phyloP scores from a whole-genome alignment of 1,140 invertebrate species.

The Agrilus planipennis region DNA sequence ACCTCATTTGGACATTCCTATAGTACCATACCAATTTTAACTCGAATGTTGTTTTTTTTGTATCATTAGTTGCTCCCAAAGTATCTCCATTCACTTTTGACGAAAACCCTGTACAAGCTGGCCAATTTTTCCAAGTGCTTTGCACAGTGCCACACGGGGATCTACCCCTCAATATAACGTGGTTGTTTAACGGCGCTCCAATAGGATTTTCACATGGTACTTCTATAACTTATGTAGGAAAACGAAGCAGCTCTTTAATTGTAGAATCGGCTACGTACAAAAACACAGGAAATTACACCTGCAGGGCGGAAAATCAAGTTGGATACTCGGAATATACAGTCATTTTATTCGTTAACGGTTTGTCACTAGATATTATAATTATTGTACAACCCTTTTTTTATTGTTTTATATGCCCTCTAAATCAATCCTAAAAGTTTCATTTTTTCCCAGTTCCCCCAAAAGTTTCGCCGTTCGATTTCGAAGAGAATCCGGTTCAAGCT shows the following conservation, averaged over 20 bases:
- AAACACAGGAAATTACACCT: slow-evolving; percentile 72
- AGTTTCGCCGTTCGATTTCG: slow-evolving; percentile 39
- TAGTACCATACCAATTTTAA: slow-evolving; percentile 12
- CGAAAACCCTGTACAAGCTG: slow-evolving; percentile 37
- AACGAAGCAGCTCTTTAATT: slow-evolving; percentile 55
- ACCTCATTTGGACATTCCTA: too few species aligned
- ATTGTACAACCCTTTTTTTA: too few species aligned
- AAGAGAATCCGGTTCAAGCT: slow-evolving; percentile 52
- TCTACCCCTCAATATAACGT: slow-evolving; percentile 27
- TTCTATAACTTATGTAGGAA: slow-evolving; percentile 41
- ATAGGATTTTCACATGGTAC: slow-evolving; percentile 10
- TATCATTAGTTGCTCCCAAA: slow-evolving; percentile 36
- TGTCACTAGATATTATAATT: too few species aligned
- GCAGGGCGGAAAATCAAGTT: slow-evolving; percentile 56
- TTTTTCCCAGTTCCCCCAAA: slow-evolving; percentile 36
- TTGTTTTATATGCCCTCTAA: too few species aligned
- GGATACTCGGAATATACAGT: slow-evolving; percentile 53
- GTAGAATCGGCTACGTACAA: slow-evolving; percentile 61
- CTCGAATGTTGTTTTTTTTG: slow-evolving; percentile 4
- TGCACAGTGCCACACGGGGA: slow-evolving; percentile 21
- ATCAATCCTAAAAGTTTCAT: background rate
- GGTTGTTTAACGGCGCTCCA: slow-evolving; percentile 34
- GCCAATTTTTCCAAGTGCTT: slow-evolving; percentile 27
- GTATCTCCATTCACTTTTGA: slow-evolving; percentile 54
- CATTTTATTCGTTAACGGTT: slow-evolving; percentile 58